Conservation (phyloP, 1,140 invertebrate genomes). For the Euwallacea fornicatus region DNA sequence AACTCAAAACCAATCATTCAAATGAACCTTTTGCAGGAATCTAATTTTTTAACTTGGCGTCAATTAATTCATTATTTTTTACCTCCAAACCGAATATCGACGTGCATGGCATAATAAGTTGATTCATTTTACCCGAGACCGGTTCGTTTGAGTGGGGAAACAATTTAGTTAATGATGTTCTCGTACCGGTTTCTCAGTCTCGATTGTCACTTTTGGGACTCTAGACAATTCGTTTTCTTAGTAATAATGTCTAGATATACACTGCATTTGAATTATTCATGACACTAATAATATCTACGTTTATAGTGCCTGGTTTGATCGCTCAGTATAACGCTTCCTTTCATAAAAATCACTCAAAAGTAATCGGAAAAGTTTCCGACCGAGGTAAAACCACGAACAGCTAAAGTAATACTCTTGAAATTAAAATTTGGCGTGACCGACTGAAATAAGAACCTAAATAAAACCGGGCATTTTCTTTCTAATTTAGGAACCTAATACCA, state of each 20-base stretch:
- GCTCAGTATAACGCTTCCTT: not conserved
- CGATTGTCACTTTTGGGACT: constrained; percentile 13
- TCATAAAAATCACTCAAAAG: constrained; percentile 15
- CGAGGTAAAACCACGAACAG: constrained; percentile 6
- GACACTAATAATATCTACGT: constrained; percentile 3
- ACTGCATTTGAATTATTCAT: not conserved
- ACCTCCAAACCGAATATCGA: constrained; percentile 11
- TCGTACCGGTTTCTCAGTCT: constrained; percentile 10
- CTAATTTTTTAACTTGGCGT: not conserved
- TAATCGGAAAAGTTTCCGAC: constrained; percentile 27
- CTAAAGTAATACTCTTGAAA: constrained; percentile 29
- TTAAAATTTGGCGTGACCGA: constrained; percentile 31
- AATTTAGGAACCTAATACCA: constrained; percentile 32
- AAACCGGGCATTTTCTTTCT: constrained; percentile 31
- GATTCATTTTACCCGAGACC: constrained; percentile 6
- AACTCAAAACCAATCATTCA: not conserved
- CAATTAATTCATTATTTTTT: constrained; percentile 5
- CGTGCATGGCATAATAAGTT: constrained; percentile 16
- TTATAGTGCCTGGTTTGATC: not conserved
- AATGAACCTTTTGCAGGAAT: not conserved
- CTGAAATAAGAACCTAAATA: constrained; percentile 30
- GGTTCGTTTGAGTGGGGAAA: constrained; percentile 7
- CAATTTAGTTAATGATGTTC: constrained; percentile 21
- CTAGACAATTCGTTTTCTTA: constrained; percentile 13
- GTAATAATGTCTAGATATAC: constrained; percentile 9